A percentile compares a stretch with the other conserved stretches of the same genome.
These are phyloP conservation scores for Lycophotia porphyrea DNA, from an alignment of 2,888 invertebrate genomes.

Conservation along the genomic window DNA sequence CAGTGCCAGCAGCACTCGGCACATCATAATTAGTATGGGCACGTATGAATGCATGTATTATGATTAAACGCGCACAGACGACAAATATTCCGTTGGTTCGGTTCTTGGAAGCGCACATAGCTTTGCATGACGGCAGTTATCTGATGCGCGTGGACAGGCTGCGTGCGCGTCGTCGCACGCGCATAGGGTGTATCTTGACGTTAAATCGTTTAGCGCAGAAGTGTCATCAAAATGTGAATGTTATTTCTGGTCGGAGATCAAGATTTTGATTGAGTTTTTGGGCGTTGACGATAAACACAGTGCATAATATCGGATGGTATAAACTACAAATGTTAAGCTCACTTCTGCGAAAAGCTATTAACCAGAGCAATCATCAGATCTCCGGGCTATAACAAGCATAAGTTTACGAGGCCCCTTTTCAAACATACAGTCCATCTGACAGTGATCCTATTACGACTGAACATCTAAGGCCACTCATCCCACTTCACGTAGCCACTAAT, in stretches of 20 bases:
- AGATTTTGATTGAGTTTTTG: slow-evolving; percentile 41
- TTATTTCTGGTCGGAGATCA: slow-evolving; percentile 51
- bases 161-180: slow-evolving; percentile 77
- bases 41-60: slow-evolving; percentile 63
- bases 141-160: slow-evolving; percentile 78
- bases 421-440: background rate
- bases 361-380: background rate
- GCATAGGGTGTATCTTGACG: slow-evolving; percentile 68
- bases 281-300: background rate
- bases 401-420: slow-evolving; percentile 19
- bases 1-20: slow-evolving; percentile 52
- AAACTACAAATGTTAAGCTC: background rate
- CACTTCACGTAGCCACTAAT: slow-evolving; percentile 48
- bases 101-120: slow-evolving; percentile 70
- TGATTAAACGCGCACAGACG: slow-evolving; percentile 65
- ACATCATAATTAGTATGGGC: slow-evolving; percentile 64
- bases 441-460: slow-evolving; percentile 29
- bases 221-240: slow-evolving; percentile 56
- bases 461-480: slow-evolving; percentile 36
- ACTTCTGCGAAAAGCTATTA: slow-evolving; percentile 29
- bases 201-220: slow-evolving; percentile 69
- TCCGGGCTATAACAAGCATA: slow-evolving; percentile 10
- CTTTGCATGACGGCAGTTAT: slow-evolving; percentile 74
- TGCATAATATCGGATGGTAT: background rate
- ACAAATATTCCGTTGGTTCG: slow-evolving; percentile 70